These are phyloP conservation scores for Eugnorisma glareosa DNA, from an alignment of 2,888 invertebrate genomes.

Conservation along the genomic window DNA sequence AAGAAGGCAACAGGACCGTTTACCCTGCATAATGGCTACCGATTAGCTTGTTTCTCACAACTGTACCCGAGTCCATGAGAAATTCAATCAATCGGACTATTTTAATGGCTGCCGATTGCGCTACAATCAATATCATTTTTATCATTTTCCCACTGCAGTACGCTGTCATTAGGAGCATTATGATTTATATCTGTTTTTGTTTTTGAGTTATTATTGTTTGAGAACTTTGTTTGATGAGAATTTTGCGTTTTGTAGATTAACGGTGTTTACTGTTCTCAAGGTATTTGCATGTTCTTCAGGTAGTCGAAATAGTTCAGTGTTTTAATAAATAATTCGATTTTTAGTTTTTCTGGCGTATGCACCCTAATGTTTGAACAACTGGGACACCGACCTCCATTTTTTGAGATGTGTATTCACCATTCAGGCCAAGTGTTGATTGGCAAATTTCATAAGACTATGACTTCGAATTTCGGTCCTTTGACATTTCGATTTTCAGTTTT, in stretches of 20 bases:
- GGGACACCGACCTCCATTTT: background rate
- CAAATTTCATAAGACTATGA: too few species aligned
- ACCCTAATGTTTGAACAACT: background rate
- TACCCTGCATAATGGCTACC: slow-evolving; percentile 72
- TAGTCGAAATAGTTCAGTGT: background rate
- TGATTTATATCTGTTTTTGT: slow-evolving; percentile 63
- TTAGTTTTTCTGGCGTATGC: background rate
- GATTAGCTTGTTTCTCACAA: slow-evolving; percentile 80
- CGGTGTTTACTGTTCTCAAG: background rate
- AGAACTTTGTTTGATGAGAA: slow-evolving; percentile 43
- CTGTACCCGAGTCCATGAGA: slow-evolving; percentile 80
- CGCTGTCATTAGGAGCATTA: slow-evolving; percentile 74
- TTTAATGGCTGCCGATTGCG: slow-evolving; percentile 82
- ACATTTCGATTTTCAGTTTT: background rate
- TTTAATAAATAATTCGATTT: background rate
- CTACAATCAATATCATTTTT: slow-evolving; percentile 77
- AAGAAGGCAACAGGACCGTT: slow-evolving; percentile 52
- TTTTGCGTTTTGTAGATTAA: slow-evolving; percentile 17
- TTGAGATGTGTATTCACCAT: too few species aligned
- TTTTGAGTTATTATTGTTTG: slow-evolving; percentile 59
- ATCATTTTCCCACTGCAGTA: slow-evolving; percentile 74
- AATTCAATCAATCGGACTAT: slow-evolving; percentile 84
- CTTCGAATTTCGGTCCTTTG: background rate
- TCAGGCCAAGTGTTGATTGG: background rate
- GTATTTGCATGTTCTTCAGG: background rate